A percentile compares a stretch with the other conserved stretches of the same genome.
These are phyloP conservation scores for Agelas oroides DNA, from an alignment of 37 sponge, comb jelly and placozoan genomes.

Conservation along the genomic window DNA sequence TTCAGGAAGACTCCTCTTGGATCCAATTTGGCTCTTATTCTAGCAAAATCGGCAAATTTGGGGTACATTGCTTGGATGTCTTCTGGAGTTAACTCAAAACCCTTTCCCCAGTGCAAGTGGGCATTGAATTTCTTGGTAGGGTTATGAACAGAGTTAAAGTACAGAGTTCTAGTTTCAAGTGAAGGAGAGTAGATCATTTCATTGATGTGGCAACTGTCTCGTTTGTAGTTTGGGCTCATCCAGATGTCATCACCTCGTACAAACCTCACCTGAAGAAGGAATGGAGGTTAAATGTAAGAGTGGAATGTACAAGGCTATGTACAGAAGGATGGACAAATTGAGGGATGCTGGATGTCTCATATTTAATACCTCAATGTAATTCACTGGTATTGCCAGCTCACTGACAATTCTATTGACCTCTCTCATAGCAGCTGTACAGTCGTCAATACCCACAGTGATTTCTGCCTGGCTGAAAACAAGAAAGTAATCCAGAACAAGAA, in stretches of 20 bases:
- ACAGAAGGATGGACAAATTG: too few species aligned
- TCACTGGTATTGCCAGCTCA: constrained; percentile 50
- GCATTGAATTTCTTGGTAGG: constrained; percentile 7
- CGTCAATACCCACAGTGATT: constrained; percentile 34
- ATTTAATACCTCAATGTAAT: constrained; percentile 61
- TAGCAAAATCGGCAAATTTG: constrained; percentile 44
- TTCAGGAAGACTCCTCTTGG: constrained; percentile 67
- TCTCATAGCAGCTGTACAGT: constrained; percentile 43
- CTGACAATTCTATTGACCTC: constrained; percentile 12
- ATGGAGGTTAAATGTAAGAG: too few species aligned
- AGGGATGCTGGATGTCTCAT: too few species aligned
- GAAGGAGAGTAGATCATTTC: constrained; percentile 43
- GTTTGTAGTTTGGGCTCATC: constrained; percentile 75
- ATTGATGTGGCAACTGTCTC: constrained; percentile 76
- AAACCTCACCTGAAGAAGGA: neutral
- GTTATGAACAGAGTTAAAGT: constrained; percentile 9
- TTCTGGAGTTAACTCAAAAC: constrained; percentile 10
- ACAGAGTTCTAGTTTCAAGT: neutral
- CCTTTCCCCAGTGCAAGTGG: constrained; percentile 75
- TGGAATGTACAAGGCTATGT: too few species aligned
- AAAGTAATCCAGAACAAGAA: constrained; percentile 51
- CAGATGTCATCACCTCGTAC: constrained; percentile 70
- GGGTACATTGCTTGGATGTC: constrained; percentile 53
- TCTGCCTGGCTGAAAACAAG: constrained; percentile 49
- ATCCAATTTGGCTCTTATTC: constrained; percentile 45